Base-by-base conservation (phyloP, 1,140 invertebrate species). In the Lethocerus indicus region DNA sequence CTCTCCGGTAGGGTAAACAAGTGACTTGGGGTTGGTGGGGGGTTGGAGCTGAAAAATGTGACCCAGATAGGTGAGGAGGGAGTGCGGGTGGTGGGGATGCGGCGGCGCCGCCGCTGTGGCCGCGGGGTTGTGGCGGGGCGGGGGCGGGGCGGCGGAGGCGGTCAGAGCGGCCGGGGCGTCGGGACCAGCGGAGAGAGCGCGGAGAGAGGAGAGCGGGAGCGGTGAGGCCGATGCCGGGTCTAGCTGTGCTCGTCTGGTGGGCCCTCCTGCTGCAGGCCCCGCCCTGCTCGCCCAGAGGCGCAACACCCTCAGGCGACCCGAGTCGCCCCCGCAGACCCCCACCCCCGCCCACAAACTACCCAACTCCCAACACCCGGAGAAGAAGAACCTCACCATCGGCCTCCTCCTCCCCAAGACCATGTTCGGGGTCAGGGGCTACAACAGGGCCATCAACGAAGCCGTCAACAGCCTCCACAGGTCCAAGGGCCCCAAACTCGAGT, bases 391-490 rank as follows among this genome's bases (percentile, higher is more conserved):
- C n/a, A 71, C 70, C 47, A 65, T 81, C 46, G 78, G 77, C 2
- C 61, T 80, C 12, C 71, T 81, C 27, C 63, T 81, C 51, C 78
- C 78, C 0, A 68, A 79, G 50, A 79, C 75, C 3, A 75, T 66
- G 56, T 79, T 81, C 54, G 69, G 72, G 0, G 69, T 68, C 35
- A 70, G 82, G 0, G 78, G 79, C 52, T 83, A 83, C 61, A 71
- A 71, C 42, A 68, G 72, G 36, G 76, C 78, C 7, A 77, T 83
- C 39, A 74, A 75, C 51, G 71, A 70, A 27, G 75, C 78, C 2
- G 68, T 83, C 13, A 62, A 66, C 4, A 68, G 68, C 6, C 60
- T 83, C 3, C 69, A 73, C 32, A 75, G 74, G 59, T 69, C 68
- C 5, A 69, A 43, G 62, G 69, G 32, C 58, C 62, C 58, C n/a